Evolutionary conservation across 37 sponge, comb jelly and placozoan species (phyloP), one percentile per base, ranked within the genome.

Genomic region (Beroe ovata): DNA sequence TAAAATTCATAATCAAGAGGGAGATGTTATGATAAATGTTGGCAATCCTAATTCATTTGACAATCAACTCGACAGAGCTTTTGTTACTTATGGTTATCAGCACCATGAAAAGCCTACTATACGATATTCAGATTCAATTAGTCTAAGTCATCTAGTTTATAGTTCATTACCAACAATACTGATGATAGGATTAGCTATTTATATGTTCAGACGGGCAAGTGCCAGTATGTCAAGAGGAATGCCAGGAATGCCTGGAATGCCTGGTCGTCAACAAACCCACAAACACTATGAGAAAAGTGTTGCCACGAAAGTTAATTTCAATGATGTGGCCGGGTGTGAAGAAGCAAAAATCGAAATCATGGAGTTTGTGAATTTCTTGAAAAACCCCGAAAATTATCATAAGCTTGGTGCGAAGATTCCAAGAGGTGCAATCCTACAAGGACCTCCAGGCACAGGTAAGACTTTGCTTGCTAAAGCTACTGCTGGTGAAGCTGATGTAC

Each of bases 401-500:
- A 94, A 97, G 30, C 84, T 97, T 28, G 97, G 97, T 39, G 97
- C 97, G 38, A 94, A 92, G 63, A 97, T 97, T 39, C 97, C 97
- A 14, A 92, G 94, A 88, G 96, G 92, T 16, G 14, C 72, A 26
- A 47, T 39, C 30, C 59, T 30, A 29, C 69, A 94, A 60, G 97
- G 97, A 14, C 97, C 97, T 18, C 97, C 97, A 60, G 97, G 97
- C 59, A 97, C 97, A 0, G 97, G 97, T 3, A 97, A 97, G 91
- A 97, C 97, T 0, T 91, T 97, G 72, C 91, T 97, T 6, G 97
- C 97, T 61, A 94, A 94, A 72, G 97, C 97, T 22, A 97, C 97
- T 41, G 97, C 97, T 3, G 97, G 97, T 30, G 97, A 97, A 88
- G 97, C 97, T 35, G 94, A 92, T 64, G 97, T 97, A 36, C 97